Evolutionary conservation across 2,797 vertebrate species (phyloP), one percentile per base, ranked within the genome.

Genomic region (Telmatherina bonti): DNA sequence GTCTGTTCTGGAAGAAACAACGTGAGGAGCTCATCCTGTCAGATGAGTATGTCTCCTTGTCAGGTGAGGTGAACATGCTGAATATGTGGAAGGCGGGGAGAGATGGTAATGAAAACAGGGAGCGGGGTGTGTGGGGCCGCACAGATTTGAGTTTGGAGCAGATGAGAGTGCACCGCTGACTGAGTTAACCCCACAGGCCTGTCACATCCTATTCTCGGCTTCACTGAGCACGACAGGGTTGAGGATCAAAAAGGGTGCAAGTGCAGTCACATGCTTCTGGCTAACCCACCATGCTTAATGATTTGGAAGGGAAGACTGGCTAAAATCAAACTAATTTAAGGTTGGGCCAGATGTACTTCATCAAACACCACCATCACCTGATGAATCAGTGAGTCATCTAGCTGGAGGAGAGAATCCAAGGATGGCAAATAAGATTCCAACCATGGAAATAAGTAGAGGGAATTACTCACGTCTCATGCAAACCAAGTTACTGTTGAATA

Each of bases 201-300:
- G 93, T 93, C 93, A 91, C 77, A 90, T 93, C 90, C 86, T 83
- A 90, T 94, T 93, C 90, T 93, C 77, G 63, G 91, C 91, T 89
- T 90, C 91, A 86, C 85, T 93, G 93, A 93, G 84, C 92, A 90
- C 87, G 79, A 87, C 77, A 36, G 77, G 76, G 84, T 83, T 35
- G 74, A 81, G 83, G 81, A 91, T 83, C 88, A 86, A 89, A 93
- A 84, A 82, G 83, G 82, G 87, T 85, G 89, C 78, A 55, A 92
- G 87, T 59, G 67, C 84, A 86, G 84, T 91, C 90, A 91, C 91
- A 91, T 91, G 90, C 81, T 92, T 68, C 84, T 81, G 82, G 85
- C 86, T 27, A 83, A 74, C 82, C 82, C 61, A 3, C 74, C 63
- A n/a, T 63, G 83, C 74, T 84, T 86, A 89, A 92, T 89, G 87